A percentile compares a stretch with the other conserved stretches of the same genome.
phyloP scores from a whole-genome alignment of 2,888 invertebrate species.

The Cataglyphis livida region DNA sequence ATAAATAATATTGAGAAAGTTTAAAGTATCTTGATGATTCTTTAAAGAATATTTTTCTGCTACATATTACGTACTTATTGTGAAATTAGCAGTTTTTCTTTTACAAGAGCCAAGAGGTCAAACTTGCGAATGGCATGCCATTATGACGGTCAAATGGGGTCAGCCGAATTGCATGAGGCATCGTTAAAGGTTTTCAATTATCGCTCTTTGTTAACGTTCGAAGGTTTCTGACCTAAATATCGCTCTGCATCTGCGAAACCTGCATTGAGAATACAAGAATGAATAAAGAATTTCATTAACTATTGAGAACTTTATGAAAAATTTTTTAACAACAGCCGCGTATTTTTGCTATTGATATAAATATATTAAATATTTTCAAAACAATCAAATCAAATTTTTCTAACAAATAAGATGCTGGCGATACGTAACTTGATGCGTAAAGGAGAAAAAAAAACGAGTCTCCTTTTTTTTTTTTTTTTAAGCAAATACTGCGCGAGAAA shows the following conservation, averaged over 20 bases:
- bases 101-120: conserved; percentile 61
- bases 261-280: neutral
- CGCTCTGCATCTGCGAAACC: conserved; percentile 48
- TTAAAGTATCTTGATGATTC: neutral
- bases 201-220: conserved; percentile 51
- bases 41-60: neutral
- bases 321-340: neutral
- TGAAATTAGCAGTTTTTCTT: conserved; percentile 59
- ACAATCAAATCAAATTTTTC: conserved; percentile 81
- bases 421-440: conserved; percentile 63
- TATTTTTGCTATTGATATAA: conserved; percentile 63
- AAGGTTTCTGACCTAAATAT: conserved; percentile 65
- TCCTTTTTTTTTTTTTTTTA: neutral
- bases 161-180: conserved; percentile 80
- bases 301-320: neutral
- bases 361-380: conserved; percentile 69
- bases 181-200: conserved; percentile 74
- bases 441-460: conserved; percentile 17
- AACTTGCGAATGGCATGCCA: conserved; percentile 72
- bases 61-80: conserved; percentile 56
- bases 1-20: neutral
- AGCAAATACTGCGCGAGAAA: conserved; percentile 20
- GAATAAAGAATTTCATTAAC: neutral
- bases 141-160: conserved; percentile 83
- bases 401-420: conserved; percentile 70